Evolutionary conservation across 2,797 vertebrate genomes (phyloP), one percentile per base, ranked within the genome.

Genomic region (Acipenser ruthenus): DNA sequence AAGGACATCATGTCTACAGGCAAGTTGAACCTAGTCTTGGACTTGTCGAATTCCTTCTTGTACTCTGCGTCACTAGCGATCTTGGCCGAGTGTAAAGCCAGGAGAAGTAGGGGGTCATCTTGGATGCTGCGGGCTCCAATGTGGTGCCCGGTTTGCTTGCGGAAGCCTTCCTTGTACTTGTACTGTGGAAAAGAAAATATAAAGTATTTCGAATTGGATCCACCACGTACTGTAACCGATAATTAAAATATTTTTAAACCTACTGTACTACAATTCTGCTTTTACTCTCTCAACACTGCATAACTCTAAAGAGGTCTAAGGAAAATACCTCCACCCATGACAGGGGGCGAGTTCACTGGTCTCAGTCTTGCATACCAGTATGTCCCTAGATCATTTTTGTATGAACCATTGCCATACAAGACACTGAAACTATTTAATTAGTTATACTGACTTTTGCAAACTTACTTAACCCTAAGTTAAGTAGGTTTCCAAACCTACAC

Each of bases 41-140:
- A 79, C 66, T 93, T 89, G 72, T 96, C 87, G 78, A 94, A 96
- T 79, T 87, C 93, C 62, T 95, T 96, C 82, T 94, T 94, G 78
- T 96, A 95, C 69, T 94, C 83, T 23, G 61, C 78, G 64, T 95
- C 92, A 65, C 94, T 95, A 81, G 93, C 90, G 7, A 95, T 93
- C 84, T 81, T 95, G 65, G 86, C 94, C 10, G 91, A 88, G 0
- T 90, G 88, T 78, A 92, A 83, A 0, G 85, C 87, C 86, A 88
- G 85, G 76, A 92, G 10, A 70, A 89, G 78, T 72, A 92, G 84
- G 0, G 90, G 91, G 60, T 92, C 91, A 0, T 92, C 91, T 9
- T 88, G 60, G 0, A 93, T 67, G 49, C 86, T 72, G 0, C 78
- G 79, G 7, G 85, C 89, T 2, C 91, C 91, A 0, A 93, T 82